Conservation (phyloP, 1,140 invertebrate species). For the Heterodera schachtii region DNA sequence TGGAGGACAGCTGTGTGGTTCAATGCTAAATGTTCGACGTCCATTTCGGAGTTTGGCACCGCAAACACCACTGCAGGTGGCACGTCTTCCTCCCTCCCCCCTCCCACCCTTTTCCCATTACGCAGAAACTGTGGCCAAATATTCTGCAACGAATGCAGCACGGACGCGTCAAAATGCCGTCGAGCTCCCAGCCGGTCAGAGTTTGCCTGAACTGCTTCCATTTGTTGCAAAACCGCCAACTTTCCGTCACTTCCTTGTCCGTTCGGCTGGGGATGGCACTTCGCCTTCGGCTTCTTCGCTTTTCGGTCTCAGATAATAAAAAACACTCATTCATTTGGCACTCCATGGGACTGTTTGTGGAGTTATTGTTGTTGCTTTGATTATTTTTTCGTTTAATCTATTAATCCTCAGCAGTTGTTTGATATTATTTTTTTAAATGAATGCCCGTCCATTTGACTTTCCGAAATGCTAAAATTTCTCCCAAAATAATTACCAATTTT, state of each 20-base stretch:
- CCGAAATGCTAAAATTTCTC: no score
- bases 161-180: slow-evolving; percentile 50
- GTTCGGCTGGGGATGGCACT: background rate
- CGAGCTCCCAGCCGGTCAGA: slow-evolving; percentile 49
- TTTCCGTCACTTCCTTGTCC: background rate
- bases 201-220: slow-evolving; percentile 48
- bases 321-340: no score
- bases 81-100: background rate
- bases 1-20: slow-evolving; percentile 41
- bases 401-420: no score
- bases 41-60: slow-evolving; percentile 39
- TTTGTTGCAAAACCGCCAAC: slow-evolving; percentile 30
- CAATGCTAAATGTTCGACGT: slow-evolving; percentile 39
- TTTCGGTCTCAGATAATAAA: background rate
- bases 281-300: background rate
- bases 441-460: no score
- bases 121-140: slow-evolving; percentile 51
- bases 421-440: no score
- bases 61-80: slow-evolving; percentile 56
- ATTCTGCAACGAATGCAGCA: slow-evolving; percentile 47
- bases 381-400: no score
- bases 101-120: background rate
- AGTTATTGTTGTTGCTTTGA: no score
- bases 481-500: no score
- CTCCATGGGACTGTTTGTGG: no score